A percentile compares a stretch with the other conserved stretches of the same genome.
Conservation (phyloP, 2,113 vertebrate species). For the Calidris pygmaea region DNA sequence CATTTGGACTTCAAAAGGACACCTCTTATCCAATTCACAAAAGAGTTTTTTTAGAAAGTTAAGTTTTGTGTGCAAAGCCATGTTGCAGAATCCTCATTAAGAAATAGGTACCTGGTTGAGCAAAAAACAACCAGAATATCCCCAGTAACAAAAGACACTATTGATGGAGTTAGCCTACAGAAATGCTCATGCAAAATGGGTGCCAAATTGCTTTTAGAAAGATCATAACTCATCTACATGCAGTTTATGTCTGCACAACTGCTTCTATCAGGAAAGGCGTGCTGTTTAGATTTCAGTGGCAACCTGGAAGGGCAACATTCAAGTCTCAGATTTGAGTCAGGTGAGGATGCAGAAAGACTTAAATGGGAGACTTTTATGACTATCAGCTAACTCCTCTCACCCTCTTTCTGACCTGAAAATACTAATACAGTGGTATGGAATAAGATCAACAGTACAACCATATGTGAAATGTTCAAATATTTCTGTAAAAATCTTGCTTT, state of each 20-base stretch:
- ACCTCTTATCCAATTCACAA: neutral
- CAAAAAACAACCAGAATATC: neutral
- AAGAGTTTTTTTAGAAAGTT: accelerated
- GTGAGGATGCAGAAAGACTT: neutral
- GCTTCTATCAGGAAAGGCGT: neutral
- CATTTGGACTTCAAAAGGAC: neutral
- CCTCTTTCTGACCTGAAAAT: neutral
- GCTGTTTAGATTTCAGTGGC: neutral
- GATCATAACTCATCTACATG: neutral
- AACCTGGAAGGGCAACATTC: accelerated
- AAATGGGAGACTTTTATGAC: neutral
- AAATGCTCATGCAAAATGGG: neutral
- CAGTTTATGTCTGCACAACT: neutral
- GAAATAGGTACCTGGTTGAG: neutral
- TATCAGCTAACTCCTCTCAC: neutral
- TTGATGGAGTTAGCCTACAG: neutral
- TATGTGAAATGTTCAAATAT: neutral
- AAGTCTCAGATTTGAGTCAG: accelerated
- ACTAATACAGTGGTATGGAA: too few species aligned
- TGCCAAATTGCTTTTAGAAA: neutral
- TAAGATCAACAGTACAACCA: too few species aligned
- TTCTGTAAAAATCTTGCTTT: neutral
- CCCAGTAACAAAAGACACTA: neutral
- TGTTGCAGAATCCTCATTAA: neutral
- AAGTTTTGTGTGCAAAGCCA: neutral